Conservation (phyloP, 1,140 invertebrate species). For the Papilio aristodemus region DNA sequence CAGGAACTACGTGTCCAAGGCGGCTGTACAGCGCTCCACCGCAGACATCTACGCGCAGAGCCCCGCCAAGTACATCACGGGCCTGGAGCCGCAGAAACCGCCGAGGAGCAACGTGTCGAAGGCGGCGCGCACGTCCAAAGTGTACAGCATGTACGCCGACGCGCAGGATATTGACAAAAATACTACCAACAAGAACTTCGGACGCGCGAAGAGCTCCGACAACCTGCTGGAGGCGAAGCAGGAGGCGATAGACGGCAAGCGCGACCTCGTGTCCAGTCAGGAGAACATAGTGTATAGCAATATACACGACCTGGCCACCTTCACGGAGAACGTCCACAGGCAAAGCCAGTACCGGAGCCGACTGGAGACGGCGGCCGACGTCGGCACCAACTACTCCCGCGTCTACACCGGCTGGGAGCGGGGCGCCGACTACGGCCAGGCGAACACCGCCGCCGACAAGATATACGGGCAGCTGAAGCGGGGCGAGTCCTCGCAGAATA, state of each 20-base stretch:
- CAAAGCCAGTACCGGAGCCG: constrained; percentile 68
- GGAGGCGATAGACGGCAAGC: constrained; percentile 63
- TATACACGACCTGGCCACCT: constrained; percentile 73
- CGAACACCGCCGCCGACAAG: constrained; percentile 47
- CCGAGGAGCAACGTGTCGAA: constrained; percentile 75
- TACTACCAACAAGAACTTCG: constrained; percentile 69
- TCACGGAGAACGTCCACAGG: constrained; percentile 72
- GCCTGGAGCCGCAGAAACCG: constrained; percentile 77
- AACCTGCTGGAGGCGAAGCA: constrained; percentile 75
- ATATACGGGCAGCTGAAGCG: constrained; percentile 67
- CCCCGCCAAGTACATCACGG: constrained; percentile 78
- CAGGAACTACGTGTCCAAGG: constrained; percentile 69
- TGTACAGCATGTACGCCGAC: constrained; percentile 76
- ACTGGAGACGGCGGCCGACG: constrained; percentile 53
- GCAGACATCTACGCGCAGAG: constrained; percentile 70
- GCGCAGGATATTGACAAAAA: constrained; percentile 64
- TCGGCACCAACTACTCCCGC: constrained; percentile 66
- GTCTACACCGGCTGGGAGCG: constrained; percentile 77
- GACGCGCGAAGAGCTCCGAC: constrained; percentile 76
- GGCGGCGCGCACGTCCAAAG: constrained; percentile 76
- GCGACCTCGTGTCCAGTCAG: constrained; percentile 73
- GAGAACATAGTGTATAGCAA: constrained; percentile 77
- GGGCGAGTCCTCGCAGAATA: constrained; percentile 64
- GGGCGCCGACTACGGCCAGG: constrained; percentile 60
- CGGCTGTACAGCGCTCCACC: constrained; percentile 61